Base-by-base conservation (phyloP, 2,113 vertebrate species). In the Agapornis roseicollis region DNA sequence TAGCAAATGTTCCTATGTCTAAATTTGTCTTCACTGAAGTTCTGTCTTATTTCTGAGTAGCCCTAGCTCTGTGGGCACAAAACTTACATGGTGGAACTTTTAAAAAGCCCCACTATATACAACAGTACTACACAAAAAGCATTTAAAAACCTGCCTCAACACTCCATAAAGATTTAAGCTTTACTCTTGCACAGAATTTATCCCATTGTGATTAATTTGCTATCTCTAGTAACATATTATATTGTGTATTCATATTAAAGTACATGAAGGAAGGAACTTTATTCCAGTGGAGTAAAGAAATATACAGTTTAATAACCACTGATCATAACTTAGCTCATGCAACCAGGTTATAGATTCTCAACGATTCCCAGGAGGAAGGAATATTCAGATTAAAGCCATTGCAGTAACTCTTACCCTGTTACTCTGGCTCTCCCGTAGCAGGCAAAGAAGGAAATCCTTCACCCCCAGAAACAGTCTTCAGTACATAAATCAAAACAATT, bases 181-280 rank as follows among this genome's bases (percentile, higher is more conserved):
- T 79, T 58, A 66, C 42, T 90, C 11, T 46, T 46, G 53, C 15
- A 50, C 20, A 77, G 33, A 90, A 90, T 94, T 49, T 19, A 80
- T 82, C 42, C 41, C 49, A 37, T 35, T 80, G 19, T 76, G 37
- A 87, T 65, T 71, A 50, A 82, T 65, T 88, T 82, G 19, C 53
- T 55, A 77, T 61, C 46, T 35, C 16, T 35, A 41, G 13, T 70
- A 73, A 4, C 24, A 29, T 53, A 82, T 87, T 96, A 68, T 86
- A 81, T 55, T 68, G 25, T 64, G n/a, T 76, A 81, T 79, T 76
- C 60, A 55, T 92, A 93, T 94, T 24, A 33, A 97, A 87, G 50
- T 65, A 77, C 16, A 64, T 33, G 46, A 41, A 82, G 37, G 29
- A 88, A 80, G 70, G 56, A 35, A 47, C 39, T 72, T 44, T 65